Conservation (phyloP, 2,888 invertebrate species). For the Nomada fabriciana region DNA sequence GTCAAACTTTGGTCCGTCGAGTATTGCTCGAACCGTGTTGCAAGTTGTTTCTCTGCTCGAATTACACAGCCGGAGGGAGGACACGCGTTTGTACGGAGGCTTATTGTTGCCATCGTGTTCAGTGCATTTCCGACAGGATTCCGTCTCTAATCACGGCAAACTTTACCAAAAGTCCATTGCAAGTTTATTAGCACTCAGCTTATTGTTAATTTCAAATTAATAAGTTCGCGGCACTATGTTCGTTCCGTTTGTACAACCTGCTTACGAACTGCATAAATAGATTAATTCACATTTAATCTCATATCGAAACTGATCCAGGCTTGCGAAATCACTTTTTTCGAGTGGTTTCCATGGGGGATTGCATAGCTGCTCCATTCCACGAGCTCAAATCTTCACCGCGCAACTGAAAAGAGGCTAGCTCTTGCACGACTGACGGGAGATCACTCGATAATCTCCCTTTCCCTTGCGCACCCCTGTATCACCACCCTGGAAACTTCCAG, state of each 20-base stretch:
- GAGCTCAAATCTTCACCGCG: slow-evolving; percentile 30
- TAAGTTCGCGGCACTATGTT: too few relatives aligned
- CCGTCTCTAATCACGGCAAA: slow-evolving; percentile 4
- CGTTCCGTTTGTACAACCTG: too few relatives aligned
- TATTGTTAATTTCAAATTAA: not conserved
- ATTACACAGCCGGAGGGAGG: slow-evolving; percentile 51
- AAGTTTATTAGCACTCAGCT: not conserved
- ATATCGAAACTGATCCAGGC: too few relatives aligned
- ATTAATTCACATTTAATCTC: not conserved
- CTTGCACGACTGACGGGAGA: slow-evolving; percentile 52
- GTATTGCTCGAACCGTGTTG: slow-evolving; percentile 37
- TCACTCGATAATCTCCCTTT: slow-evolving; percentile 55
- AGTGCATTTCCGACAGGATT: slow-evolving; percentile 32
- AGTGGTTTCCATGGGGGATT: slow-evolving; percentile 36
- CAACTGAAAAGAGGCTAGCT: slow-evolving; percentile 29
- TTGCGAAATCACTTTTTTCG: not conserved
- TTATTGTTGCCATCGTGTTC: slow-evolving; percentile 4
- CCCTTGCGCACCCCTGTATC: slow-evolving; percentile 24
- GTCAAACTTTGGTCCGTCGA: slow-evolving; percentile 49
- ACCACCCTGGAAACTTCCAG: not conserved
- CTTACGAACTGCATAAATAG: not conserved
- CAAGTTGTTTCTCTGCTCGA: slow-evolving; percentile 51
- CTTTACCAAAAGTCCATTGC: not conserved
- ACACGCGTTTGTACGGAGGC: slow-evolving; percentile 14
- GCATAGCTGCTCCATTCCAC: slow-evolving; percentile 35